Conservation (phyloP, 1,140 invertebrate species). For the Araneus ventricosus region DNA sequence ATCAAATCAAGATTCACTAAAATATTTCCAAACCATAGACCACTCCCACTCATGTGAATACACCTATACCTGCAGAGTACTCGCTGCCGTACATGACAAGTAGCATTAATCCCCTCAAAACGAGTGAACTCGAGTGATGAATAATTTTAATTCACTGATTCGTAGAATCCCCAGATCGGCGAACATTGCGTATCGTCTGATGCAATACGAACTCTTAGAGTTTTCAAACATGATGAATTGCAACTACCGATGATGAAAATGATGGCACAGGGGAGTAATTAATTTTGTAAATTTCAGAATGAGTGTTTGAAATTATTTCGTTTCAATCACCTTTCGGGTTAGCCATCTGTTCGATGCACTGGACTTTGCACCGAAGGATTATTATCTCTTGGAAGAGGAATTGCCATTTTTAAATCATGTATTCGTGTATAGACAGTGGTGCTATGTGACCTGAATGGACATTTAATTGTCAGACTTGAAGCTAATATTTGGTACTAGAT, state of each 20-base stretch:
- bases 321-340: neutral
- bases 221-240: neutral
- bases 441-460: too few relatives aligned
- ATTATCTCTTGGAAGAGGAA: too few relatives aligned
- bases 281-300: neutral
- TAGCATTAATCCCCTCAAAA: neutral
- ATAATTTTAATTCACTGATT: constrained; percentile 26
- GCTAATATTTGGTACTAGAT: too few relatives aligned
- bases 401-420: too few relatives aligned
- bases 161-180: too few relatives aligned
- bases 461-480: too few relatives aligned
- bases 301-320: neutral
- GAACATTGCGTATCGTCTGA: neutral
- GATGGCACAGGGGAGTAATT: neutral
- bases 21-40: too few relatives aligned
- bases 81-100: neutral
- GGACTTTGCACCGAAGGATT: neutral
- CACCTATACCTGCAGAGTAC: too few relatives aligned
- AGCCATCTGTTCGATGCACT: neutral
- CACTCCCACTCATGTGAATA: too few relatives aligned
- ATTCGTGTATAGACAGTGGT: too few relatives aligned
- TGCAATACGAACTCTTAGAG: neutral
- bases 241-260: neutral
- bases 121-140: neutral
- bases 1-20: too few relatives aligned